phyloP scores from a whole-genome alignment of 2,113 vertebrate genomes.

The Mungos mungo region DNA sequence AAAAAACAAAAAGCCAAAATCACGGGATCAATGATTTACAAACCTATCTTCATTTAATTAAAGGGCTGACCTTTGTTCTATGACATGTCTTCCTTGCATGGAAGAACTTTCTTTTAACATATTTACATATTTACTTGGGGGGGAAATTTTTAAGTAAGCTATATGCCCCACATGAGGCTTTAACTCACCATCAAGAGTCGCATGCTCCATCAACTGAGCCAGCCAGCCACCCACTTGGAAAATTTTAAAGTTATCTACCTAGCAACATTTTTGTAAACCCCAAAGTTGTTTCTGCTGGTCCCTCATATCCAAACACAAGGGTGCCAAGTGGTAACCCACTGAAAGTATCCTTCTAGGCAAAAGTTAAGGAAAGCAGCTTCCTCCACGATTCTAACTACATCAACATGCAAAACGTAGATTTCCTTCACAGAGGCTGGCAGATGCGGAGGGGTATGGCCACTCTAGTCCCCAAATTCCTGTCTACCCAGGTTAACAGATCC shows the following conservation, averaged over 20 bases:
- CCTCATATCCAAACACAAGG: neutral
- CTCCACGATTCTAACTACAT: neutral
- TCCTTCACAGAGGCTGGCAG: neutral
- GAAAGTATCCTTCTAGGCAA: neutral
- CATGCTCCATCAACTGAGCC: neutral
- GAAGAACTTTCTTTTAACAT: neutral
- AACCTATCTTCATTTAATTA: constrained; percentile 5
- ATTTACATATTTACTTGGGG: neutral
- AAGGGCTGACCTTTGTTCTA: neutral
- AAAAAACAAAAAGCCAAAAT: neutral
- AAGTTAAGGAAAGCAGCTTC: neutral
- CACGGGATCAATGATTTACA: neutral
- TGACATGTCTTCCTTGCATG: neutral
- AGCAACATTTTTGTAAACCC: neutral
- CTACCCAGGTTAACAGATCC: neutral
- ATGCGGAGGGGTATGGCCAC: neutral
- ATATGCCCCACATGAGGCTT: neutral
- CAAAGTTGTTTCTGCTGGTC: neutral
- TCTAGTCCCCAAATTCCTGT: neutral
- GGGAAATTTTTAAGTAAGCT: neutral
- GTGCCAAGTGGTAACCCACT: neutral
- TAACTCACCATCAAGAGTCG: neutral
- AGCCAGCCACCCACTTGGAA: neutral
- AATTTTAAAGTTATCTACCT: neutral
- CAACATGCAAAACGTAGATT: neutral